These are phyloP conservation scores for Pachypanchax playfairii DNA, from an alignment of 2,113 vertebrate genomes.

Conservation along the genomic window DNA sequence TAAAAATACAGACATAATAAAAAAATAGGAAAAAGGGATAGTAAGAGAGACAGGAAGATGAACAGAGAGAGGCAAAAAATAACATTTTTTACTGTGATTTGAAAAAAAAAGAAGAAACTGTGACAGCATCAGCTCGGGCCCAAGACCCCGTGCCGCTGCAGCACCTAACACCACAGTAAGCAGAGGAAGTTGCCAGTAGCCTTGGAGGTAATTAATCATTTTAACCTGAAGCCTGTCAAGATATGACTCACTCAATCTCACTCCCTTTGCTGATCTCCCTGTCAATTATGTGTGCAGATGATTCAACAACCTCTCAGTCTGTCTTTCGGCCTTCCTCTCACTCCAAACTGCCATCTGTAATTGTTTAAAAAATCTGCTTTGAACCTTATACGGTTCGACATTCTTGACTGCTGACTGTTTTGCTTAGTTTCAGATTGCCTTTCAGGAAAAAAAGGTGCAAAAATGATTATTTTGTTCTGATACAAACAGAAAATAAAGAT, in stretches of 20 bases:
- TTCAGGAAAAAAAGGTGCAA: conserved; percentile 9
- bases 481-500: background rate
- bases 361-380: conserved; percentile 87
- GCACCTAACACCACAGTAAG: conserved; percentile 71
- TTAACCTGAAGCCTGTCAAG: conserved; percentile 90
- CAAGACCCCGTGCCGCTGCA: conserved; percentile 70
- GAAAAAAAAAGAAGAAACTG: conserved; percentile 81
- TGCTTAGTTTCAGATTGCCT: conserved; percentile 37
- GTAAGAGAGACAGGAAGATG: conserved; percentile 1
- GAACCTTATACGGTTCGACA: conserved; percentile 63
- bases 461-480: background rate
- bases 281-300: conserved; percentile 85
- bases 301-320: conserved; percentile 73
- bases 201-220: conserved; percentile 95
- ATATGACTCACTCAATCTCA: conserved; percentile 75
- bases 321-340: conserved; percentile 62
- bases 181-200: conserved; percentile 90
- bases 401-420: conserved; percentile 76
- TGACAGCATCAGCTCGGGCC: conserved; percentile 80
- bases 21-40: background rate
- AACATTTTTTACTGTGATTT: conserved; percentile 69
- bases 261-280: conserved; percentile 85
- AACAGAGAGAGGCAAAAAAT: conserved; percentile 48
- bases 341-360: conserved; percentile 86
- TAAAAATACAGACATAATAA: background rate